Evolutionary conservation across 35 echinoderm and acorn worm genomes (phyloP), one percentile per base, ranked within the genome.

Genomic region (Apostichopus californicus): DNA sequence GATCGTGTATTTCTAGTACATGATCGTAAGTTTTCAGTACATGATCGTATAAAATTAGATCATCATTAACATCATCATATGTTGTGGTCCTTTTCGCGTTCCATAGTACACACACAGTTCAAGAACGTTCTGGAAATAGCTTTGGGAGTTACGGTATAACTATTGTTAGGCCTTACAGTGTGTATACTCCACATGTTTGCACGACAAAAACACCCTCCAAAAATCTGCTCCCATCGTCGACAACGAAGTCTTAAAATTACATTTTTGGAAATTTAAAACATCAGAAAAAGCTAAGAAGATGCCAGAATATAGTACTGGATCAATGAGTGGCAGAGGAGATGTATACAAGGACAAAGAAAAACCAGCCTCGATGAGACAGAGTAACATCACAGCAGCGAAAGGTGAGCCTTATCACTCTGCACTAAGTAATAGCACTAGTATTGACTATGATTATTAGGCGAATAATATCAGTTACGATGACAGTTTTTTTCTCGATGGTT

Each of bases 341-440:
- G 83, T 93, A 8, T 96, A 92, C 89, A 87, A 93, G 28, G 97
- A 98, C 91, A 96, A 93, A 77, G 97, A 98, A 80, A 98, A 98
- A 91, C 97, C 97, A 77, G 78, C 93, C 9, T 81, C 87, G 57
- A 94, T 98, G 54, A 86, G 96, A 9, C 68, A 95, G 22, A 96
- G 94, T 73, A 98, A 98, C 87, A 98, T 98, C 60, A 94, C 92
- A 23, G 96, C 96, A 54, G 96, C 96, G 1, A 98, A 98, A 93
- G 96, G 96, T 98, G 93, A 87, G 53, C 34, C 34, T 4, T 2
- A 46, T 46, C 34, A 46, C 34, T 46, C 34, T 46, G 34, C 34
- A 46, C 34, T 46, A 46, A 46, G 34, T 46, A 57, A 25, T 90
- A 15, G 34, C 0, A 12, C 26, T 25, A 17, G 6, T 22, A 78